A percentile compares a stretch with the other conserved stretches of the same genome.
Conservation (phyloP, 92 coral and sea anemone genomes). For the Porites divaricata region DNA sequence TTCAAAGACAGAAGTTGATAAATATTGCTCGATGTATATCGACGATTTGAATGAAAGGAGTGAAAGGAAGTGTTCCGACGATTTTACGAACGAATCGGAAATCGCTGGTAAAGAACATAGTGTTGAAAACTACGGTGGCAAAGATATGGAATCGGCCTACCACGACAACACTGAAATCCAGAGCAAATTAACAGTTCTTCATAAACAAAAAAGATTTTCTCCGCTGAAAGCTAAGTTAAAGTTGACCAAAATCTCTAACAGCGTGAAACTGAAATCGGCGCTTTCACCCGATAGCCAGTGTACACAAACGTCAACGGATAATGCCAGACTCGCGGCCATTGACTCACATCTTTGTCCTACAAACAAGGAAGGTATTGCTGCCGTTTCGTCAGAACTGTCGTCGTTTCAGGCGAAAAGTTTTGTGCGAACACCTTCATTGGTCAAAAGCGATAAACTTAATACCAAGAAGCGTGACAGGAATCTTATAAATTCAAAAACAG, state of each 20-base stretch:
- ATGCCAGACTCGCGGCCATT: slow-evolving; percentile 3
- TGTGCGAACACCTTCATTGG: slow-evolving; percentile 63
- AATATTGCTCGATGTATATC: slow-evolving; percentile 78
- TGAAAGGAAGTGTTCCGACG: slow-evolving; percentile 23
- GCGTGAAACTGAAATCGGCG: slow-evolving; percentile 32
- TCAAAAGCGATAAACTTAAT: slow-evolving; percentile 39
- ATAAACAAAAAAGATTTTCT: slow-evolving; percentile 35
- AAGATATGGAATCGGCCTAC: slow-evolving; percentile 3
- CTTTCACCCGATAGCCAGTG: not conserved
- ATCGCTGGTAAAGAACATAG: not conserved
- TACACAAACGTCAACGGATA: slow-evolving; percentile 45
- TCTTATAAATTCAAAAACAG: slow-evolving; percentile 10
- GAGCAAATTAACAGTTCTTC: slow-evolving; percentile 29
- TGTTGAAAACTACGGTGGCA: not conserved
- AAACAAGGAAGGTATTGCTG: slow-evolving; percentile 1
- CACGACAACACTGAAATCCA: slow-evolving; percentile 32
- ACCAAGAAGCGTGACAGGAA: slow-evolving; percentile 26
- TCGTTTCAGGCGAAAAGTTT: slow-evolving; percentile 57
- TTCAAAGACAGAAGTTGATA: slow-evolving; percentile 84
- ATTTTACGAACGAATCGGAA: slow-evolving; percentile 25
- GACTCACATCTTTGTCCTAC: slow-evolving; percentile 19
- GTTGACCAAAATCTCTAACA: slow-evolving; percentile 26
- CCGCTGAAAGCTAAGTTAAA: slow-evolving; percentile 16
- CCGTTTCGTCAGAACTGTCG: slow-evolving; percentile 24
- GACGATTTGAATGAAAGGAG: slow-evolving; percentile 43